Conservation (phyloP, 2,797 vertebrate genomes). For the Galaxias olidus region DNA sequence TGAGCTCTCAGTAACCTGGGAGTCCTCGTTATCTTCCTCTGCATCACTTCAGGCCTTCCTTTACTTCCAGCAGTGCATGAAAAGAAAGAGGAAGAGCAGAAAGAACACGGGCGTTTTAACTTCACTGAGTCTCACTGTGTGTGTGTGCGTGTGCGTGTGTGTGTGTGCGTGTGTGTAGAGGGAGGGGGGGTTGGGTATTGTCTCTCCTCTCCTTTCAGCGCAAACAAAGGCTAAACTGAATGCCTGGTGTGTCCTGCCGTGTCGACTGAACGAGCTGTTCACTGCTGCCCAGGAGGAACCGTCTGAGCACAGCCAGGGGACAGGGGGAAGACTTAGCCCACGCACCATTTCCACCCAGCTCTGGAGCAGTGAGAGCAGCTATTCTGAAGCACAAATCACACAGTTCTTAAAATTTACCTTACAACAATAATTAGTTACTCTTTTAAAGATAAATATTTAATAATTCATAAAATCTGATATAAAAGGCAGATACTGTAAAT, state of each 20-base stretch:
- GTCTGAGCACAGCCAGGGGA: slow-evolving; percentile 24
- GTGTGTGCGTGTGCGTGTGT: slow-evolving; percentile 12
- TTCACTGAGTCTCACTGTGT: no score
- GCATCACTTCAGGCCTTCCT: background rate
- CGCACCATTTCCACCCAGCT: background rate
- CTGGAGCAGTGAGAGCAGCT: no score
- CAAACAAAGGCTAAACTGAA: slow-evolving; percentile 71
- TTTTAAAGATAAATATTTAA: no score
- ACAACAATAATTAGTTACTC: no score
- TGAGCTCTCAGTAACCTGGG: slow-evolving; percentile 44
- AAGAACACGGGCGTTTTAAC: no score
- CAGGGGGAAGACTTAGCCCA: slow-evolving; percentile 17
- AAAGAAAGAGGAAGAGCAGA: no score
- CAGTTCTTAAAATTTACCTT: no score
- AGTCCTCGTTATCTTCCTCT: slow-evolving; percentile 39
- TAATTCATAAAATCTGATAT: no score
- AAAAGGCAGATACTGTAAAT: no score
- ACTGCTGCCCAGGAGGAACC: slow-evolving; percentile 27
- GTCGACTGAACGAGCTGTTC: slow-evolving; percentile 66
- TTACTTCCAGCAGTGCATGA: no score
- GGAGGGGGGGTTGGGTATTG: slow-evolving; percentile 50
- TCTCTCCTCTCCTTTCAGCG: slow-evolving; percentile 34
- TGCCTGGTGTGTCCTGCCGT: slow-evolving; percentile 69
- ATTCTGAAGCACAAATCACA: no score
- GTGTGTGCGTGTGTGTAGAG: slow-evolving; percentile 17